Evolutionary conservation across 1,140 invertebrate genomes (phyloP).

Genomic region (Penaeus japonicus): DNA sequence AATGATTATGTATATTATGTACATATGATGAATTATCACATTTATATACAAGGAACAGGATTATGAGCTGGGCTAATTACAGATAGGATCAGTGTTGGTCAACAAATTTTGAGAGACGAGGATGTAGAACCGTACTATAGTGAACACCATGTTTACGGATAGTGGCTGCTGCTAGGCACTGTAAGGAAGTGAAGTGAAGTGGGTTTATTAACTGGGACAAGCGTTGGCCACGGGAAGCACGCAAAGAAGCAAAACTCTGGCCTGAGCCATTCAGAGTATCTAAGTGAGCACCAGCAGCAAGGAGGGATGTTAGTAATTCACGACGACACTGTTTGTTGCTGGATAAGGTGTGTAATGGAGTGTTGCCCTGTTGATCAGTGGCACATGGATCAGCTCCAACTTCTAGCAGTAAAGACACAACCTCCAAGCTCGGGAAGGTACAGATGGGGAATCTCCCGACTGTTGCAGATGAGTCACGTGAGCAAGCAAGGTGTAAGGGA

Average conservation of each 20-base stretch:
- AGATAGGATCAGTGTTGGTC: conserved; percentile 47
- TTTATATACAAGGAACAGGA: conserved; percentile 46
- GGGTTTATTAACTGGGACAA: conserved; percentile 77
- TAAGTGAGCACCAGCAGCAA: conserved; percentile 83
- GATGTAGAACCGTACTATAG: conserved; percentile 63
- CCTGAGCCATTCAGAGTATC: conserved; percentile 84
- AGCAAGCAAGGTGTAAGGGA: conserved; percentile 85
- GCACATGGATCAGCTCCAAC: conserved; percentile 83
- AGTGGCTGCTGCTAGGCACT: conserved; percentile 81
- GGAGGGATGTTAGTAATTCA: conserved; percentile 74
- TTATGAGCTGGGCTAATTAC: conserved; percentile 33
- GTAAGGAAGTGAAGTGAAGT: conserved; percentile 78
- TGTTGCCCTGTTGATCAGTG: conserved; percentile 80
- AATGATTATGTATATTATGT: conserved; percentile 36
- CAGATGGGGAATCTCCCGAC: conserved; percentile 77
- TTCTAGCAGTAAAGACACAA: conserved; percentile 80
- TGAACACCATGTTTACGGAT: conserved; percentile 74
- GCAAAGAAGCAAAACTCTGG: conserved; percentile 77
- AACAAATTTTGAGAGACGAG: conserved; percentile 52
- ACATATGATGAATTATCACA: conserved; percentile 23
- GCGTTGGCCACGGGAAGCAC: conserved; percentile 67
- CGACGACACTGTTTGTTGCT: conserved; percentile 69
- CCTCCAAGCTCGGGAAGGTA: conserved; percentile 76
- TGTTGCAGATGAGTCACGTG: conserved; percentile 66
- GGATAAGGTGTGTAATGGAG: conserved; percentile 81